phyloP scores from a whole-genome alignment of 2,797 vertebrate genomes.

The Phrynocephalus forsythii region DNA sequence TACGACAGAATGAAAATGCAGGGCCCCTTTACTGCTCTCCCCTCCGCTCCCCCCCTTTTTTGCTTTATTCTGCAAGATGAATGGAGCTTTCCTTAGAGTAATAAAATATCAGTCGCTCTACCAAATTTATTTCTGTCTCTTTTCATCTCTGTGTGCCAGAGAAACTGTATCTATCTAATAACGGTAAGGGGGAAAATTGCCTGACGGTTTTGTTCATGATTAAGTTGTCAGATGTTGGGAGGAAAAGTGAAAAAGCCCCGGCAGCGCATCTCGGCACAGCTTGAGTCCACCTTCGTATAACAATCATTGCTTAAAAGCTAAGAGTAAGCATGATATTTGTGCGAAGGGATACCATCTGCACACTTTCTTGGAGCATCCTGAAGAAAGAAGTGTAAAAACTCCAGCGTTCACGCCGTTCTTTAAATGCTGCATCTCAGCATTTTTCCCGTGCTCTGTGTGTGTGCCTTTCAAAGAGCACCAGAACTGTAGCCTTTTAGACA shows the following conservation, averaged over 20 bases:
- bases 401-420: neutral
- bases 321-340: neutral
- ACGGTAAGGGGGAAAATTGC: neutral
- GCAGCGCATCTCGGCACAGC: slow-evolving; percentile 11
- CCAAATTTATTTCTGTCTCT: slow-evolving; percentile 24
- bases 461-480: neutral
- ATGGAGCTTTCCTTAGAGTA: slow-evolving; percentile 6
- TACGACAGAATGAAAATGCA: slow-evolving; percentile 22
- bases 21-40: neutral
- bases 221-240: slow-evolving; percentile 27
- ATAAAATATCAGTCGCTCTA: slow-evolving; percentile 4
- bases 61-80: slow-evolving; percentile 9
- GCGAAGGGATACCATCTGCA: neutral
- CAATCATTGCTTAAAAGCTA: slow-evolving; percentile 32
- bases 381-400: neutral
- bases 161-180: slow-evolving; percentile 25
- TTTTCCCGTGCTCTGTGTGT: neutral
- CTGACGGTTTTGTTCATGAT: slow-evolving; percentile 34
- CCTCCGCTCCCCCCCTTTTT: neutral
- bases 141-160: slow-evolving; percentile 10
- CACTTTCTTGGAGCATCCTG: neutral
- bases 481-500: neutral
- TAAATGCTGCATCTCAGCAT: neutral
- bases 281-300: slow-evolving; percentile 11
- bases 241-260: slow-evolving; percentile 1